Evolutionary conservation across 2,888 invertebrate species (phyloP).

Genomic region (Phengaris alcon): DNA sequence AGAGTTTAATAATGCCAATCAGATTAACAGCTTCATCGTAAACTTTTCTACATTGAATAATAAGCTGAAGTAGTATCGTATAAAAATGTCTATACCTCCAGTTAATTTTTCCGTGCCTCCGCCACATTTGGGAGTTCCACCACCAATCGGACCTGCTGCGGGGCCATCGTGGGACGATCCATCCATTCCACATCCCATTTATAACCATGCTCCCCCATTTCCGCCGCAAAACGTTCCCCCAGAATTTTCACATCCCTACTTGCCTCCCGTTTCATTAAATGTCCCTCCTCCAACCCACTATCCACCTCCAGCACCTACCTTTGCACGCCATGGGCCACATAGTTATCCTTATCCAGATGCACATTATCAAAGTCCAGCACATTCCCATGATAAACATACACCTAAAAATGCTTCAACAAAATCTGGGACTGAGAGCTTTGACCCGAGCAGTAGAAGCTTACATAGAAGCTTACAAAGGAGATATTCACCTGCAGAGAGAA

Average conservation of each 20-base stretch:
- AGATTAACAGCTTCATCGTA: background rate
- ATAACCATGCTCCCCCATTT: conserved; percentile 45
- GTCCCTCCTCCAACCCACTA: conserved; percentile 36
- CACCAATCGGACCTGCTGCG: conserved; percentile 38
- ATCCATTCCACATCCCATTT: conserved; percentile 43
- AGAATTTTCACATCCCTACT: conserved; percentile 44
- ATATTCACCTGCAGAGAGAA: conserved; percentile 43
- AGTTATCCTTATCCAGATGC: conserved; percentile 39
- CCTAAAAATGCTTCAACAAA: background rate
- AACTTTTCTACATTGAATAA: background rate
- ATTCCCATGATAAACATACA: background rate
- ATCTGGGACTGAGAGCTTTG: background rate
- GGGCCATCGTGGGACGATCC: conserved; percentile 33
- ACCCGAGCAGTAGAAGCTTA: background rate
- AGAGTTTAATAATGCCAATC: background rate
- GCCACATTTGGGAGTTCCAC: conserved; percentile 47
- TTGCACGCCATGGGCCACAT: conserved; percentile 36
- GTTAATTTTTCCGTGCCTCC: conserved; percentile 59
- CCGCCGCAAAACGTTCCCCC: conserved; percentile 41
- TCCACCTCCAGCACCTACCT: conserved; percentile 38
- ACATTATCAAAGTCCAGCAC: conserved; percentile 22
- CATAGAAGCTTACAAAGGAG: conserved; percentile 26
- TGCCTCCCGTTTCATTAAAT: conserved; percentile 35
- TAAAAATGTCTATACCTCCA: conserved; percentile 59
- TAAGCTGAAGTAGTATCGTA: background rate